These are phyloP conservation scores for Pachycephus smyrnensis DNA, from an alignment of 2,888 invertebrate species.

Conservation along the genomic window DNA sequence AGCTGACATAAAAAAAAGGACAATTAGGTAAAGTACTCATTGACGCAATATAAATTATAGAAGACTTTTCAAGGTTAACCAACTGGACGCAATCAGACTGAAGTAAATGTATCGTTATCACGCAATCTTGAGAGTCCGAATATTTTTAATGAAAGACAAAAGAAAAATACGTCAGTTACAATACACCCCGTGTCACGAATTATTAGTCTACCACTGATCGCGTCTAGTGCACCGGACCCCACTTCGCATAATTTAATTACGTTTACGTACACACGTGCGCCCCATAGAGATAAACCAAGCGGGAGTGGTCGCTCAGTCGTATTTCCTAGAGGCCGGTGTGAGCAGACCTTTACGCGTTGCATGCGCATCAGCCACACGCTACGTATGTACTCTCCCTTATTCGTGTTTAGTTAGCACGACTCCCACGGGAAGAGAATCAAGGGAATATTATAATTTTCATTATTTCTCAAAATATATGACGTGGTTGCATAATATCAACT, in stretches of 20 bases:
- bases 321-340: not conserved
- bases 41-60: not conserved
- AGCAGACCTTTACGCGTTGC: not conserved
- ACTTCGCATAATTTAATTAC: constrained; percentile 2
- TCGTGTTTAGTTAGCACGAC: not conserved
- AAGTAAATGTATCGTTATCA: too few species aligned
- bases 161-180: not conserved
- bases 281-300: not conserved
- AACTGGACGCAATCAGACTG: not conserved
- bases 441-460: not conserved
- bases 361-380: not conserved
- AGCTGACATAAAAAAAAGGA: not conserved
- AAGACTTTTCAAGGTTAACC: not conserved
- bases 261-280: not conserved
- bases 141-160: not conserved
- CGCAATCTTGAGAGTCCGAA: not conserved
- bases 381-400: not conserved
- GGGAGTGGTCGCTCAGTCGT: not conserved
- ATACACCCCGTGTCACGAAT: not conserved
- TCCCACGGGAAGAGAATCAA: not conserved
- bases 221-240: constrained; percentile 2
- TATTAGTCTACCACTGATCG: not conserved
- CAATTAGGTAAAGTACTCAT: not conserved
- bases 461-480: not conserved
- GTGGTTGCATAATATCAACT: not conserved